phyloP scores from a whole-genome alignment of 1,140 invertebrate genomes.

The Drosophila busckii region DNA sequence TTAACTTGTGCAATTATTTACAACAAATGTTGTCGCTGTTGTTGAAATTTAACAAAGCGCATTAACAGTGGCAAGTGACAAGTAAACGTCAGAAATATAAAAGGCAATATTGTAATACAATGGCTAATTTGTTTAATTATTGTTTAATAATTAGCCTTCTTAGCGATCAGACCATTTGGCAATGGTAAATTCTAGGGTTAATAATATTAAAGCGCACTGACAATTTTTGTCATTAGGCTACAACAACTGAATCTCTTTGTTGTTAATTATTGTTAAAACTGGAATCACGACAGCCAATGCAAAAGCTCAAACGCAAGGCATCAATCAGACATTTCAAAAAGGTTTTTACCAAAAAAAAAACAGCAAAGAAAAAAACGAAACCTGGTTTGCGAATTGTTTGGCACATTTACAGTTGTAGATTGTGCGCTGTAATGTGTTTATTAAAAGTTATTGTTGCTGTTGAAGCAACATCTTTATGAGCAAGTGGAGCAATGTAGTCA shows the following conservation, averaged over 20 bases:
- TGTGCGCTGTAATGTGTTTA: constrained; percentile 68
- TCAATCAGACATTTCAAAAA: constrained; percentile 57
- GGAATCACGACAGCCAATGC: constrained; percentile 15
- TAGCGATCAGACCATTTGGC: no score
- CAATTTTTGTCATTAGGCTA: constrained; percentile 50
- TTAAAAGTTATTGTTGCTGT: constrained; percentile 66
- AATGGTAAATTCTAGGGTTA: no score
- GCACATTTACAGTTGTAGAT: constrained; percentile 6
- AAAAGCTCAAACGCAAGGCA: constrained; percentile 26
- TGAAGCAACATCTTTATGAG: constrained; percentile 47
- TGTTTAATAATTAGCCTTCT: no score
- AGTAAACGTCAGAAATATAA: constrained; percentile 2
- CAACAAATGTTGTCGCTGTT: no score
- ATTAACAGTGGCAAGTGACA: constrained; percentile 8
- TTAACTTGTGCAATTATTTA: neutral
- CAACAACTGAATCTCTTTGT: constrained; percentile 27
- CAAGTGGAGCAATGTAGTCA: constrained; percentile 65
- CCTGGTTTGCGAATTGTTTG: constrained; percentile 48
- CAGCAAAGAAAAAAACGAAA: constrained; percentile 4
- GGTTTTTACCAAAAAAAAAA: constrained; percentile 24
- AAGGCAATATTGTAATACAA: neutral
- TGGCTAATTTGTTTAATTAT: neutral
- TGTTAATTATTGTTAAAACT: constrained; percentile 55
- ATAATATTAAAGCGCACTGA: no score
- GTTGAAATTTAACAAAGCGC: no score